phyloP scores from a whole-genome alignment of 92 coral and sea anemone species.

The Heteractis magnifica region DNA sequence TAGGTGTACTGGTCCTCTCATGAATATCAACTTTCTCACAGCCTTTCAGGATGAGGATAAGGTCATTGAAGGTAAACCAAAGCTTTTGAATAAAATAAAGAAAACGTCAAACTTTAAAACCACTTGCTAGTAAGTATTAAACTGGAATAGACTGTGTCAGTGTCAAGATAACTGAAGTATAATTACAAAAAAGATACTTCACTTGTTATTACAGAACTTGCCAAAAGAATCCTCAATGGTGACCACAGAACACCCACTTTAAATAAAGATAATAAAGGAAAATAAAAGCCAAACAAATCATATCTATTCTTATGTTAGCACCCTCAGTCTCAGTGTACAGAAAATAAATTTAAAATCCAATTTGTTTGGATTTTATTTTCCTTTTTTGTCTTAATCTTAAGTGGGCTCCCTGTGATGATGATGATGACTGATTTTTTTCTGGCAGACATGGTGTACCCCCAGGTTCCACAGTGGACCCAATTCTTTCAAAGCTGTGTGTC shows the following conservation, averaged over 20 bases:
- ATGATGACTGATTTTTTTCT: background rate
- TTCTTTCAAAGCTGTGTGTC: slow-evolving; percentile 83
- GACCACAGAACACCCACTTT: background rate
- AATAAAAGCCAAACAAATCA: background rate
- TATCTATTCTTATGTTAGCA: background rate
- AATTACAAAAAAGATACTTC: background rate
- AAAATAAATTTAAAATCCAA: too few species aligned
- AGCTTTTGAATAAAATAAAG: background rate
- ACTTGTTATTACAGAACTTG: too few species aligned
- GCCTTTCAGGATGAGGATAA: slow-evolving; percentile 77
- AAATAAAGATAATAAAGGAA: background rate
- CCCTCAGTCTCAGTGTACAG: too few species aligned
- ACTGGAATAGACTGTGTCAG: too few species aligned
- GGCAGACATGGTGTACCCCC: slow-evolving; percentile 74
- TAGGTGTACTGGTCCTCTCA: slow-evolving; percentile 51
- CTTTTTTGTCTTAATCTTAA: too few species aligned
- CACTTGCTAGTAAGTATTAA: too few species aligned
- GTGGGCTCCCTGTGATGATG: background rate
- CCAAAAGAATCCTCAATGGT: background rate
- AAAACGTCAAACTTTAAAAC: too few species aligned
- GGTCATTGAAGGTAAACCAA: slow-evolving; percentile 1
- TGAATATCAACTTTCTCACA: slow-evolving; percentile 68
- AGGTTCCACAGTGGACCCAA: slow-evolving; percentile 70
- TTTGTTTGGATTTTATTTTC: too few species aligned
- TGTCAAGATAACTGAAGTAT: background rate